A percentile compares a stretch with the other conserved stretches of the same genome.
These are phyloP conservation scores for Noctua fimbriata DNA, from an alignment of 2,888 invertebrate species.

Conservation along the genomic window DNA sequence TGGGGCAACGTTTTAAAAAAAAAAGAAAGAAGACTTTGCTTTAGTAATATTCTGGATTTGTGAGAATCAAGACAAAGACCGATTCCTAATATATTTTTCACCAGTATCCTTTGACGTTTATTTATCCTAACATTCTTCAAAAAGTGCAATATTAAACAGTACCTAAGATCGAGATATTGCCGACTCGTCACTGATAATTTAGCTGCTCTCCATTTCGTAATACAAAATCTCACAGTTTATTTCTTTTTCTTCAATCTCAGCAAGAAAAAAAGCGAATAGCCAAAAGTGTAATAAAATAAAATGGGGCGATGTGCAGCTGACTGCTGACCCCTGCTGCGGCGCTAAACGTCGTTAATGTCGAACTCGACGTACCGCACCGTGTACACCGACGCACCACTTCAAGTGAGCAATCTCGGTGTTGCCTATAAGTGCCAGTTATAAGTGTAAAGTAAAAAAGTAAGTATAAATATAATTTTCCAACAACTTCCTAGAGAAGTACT, in stretches of 20 bases:
- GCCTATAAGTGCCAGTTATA: slow-evolving; percentile 16
- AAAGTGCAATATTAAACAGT: neutral
- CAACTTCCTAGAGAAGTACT: neutral
- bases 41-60: neutral
- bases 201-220: neutral
- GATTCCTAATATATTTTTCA: neutral
- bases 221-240: neutral
- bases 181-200: neutral
- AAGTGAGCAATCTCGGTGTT: slow-evolving; percentile 12
- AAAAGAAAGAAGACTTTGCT: too few relatives aligned
- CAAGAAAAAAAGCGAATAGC: slow-evolving; percentile 20
- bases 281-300: slow-evolving; percentile 51
- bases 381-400: too few relatives aligned
- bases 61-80: too few relatives aligned
- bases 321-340: slow-evolving; percentile 49
- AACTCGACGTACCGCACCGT: slow-evolving; percentile 22
- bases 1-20: too few relatives aligned
- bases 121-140: neutral
- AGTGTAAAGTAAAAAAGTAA: neutral
- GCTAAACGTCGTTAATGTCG: slow-evolving; percentile 68
- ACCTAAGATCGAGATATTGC: neutral
- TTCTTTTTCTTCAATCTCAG: slow-evolving; percentile 1
- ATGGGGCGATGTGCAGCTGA: slow-evolving; percentile 33
- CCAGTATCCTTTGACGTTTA: neutral
- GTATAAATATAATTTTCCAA: neutral